Evolutionary conservation across 2,113 vertebrate species (phyloP), one percentile per base, ranked within the genome.

Genomic region (Gavia stellata): DNA sequence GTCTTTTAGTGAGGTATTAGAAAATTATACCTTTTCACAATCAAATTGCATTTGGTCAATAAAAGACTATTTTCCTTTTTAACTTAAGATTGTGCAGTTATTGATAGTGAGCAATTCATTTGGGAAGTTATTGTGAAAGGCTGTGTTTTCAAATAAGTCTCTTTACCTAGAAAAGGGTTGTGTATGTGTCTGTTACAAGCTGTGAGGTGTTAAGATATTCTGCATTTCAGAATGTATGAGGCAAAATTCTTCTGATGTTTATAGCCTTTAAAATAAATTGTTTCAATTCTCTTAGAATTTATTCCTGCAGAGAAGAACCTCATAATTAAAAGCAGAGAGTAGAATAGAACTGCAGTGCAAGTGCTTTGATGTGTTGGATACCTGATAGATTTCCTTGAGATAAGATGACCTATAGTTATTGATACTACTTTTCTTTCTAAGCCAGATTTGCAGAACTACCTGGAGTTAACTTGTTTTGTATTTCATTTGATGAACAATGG

Each of bases 241-340:
- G 50, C 38, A 92, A 75, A 91, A 59, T 20, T 72, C 74, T 84
- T 96, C 50, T 96, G 87, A 88, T 96, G 86, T 96, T 97, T 91
- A 81, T 71, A 96, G 81, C 79, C 61, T 95, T 97, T 87, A 97
- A 97, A 97, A 97, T 81, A 97, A 96, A 92, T 91, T 92, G 50
- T 96, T 97, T 94, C 81, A 86, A 13, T 97, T 97, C 55, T 95
- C 92, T 90, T 77, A 71, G 81, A 94, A 81, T 93, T 85, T 67
- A 62, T 96, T 97, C 95, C 95, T 95, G 68, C 86, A 71, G 93
- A 95, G 95, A 97, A 92, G 50, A 95, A 47, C 52, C 59, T 97
- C 55, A n/a, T 97, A 96, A 97, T 97, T 97, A 96, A 97, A 96
- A 97, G 21, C 21, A 92, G 50, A 75, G 50, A 91, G 50, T 91